Conservation (phyloP, 2,888 invertebrate genomes). For the Drosophila stalkeri region DNA sequence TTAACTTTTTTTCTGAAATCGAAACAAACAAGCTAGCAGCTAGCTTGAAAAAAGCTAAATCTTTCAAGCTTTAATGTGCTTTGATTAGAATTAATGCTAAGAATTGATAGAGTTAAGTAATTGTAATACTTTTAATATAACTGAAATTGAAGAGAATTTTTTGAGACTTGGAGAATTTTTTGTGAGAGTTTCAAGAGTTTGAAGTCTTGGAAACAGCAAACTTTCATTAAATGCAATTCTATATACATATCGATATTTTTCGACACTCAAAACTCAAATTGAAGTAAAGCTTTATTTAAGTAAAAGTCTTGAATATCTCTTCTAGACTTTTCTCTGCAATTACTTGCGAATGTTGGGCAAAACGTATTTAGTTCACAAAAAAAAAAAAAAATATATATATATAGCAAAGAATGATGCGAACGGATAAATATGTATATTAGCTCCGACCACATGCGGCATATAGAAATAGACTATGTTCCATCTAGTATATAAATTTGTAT, state of each 20-base stretch:
- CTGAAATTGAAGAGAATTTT: neutral
- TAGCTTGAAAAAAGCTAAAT: neutral
- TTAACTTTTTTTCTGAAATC: neutral
- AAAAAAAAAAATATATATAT: no score
- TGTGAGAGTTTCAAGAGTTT: neutral
- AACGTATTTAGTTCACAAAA: slow-evolving; percentile 4
- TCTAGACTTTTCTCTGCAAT: slow-evolving; percentile 3
- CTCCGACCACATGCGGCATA: slow-evolving; percentile 72
- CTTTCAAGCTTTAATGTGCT: neutral
- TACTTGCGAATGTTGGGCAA: neutral
- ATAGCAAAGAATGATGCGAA: slow-evolving; percentile 2
- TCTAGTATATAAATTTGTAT: slow-evolving; percentile 53
- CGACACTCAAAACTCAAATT: neutral
- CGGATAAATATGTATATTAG: slow-evolving; percentile 60
- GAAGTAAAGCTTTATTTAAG: neutral
- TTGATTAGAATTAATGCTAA: neutral
- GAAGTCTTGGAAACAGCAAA: neutral
- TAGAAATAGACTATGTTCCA: slow-evolving; percentile 65
- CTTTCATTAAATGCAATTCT: neutral
- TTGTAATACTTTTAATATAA: neutral
- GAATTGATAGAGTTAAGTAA: neutral
- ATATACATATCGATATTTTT: no score
- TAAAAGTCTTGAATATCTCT: neutral
- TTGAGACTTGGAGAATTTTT: neutral
- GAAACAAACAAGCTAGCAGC: neutral